A percentile compares a stretch with the other conserved stretches of the same genome.
Evolutionary conservation across 2,113 vertebrate genomes (phyloP).

Genomic region (Todiramphus saurophagus): DNA sequence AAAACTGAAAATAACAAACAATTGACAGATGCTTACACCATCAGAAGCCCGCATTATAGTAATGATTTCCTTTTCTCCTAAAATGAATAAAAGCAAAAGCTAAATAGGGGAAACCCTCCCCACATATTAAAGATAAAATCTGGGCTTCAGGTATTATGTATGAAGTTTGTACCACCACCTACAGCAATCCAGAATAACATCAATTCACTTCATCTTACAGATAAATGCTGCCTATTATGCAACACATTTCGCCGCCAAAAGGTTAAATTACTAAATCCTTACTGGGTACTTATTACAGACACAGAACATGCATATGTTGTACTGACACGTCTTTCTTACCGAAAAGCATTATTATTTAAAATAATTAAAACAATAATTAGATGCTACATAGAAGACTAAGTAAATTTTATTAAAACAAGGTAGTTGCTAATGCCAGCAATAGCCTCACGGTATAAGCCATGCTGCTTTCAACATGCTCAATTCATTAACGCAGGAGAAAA

Average conservation of each 20-base stretch:
- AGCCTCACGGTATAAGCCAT: conserved; percentile 34
- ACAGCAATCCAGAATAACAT: neutral
- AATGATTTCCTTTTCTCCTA: neutral
- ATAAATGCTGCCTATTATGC: neutral
- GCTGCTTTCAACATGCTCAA: conserved; percentile 56
- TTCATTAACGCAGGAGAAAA: conserved; percentile 74
- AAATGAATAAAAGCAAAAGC: neutral
- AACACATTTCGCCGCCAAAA: neutral
- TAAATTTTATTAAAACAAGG: conserved; percentile 42
- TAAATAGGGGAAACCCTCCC: fast-evolving
- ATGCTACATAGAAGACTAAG: neutral
- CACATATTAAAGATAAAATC: neutral
- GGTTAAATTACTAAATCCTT: conserved; percentile 1
- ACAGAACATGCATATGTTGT: neutral
- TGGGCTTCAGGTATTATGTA: neutral
- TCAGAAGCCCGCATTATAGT: neutral
- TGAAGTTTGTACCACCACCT: neutral
- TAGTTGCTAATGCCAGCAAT: conserved; percentile 48
- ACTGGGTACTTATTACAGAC: neutral
- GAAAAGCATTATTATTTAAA: neutral
- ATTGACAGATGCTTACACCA: neutral
- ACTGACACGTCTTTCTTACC: neutral
- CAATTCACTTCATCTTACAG: neutral
- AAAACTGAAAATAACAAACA: neutral
- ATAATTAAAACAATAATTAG: conserved; percentile 13